Evolutionary conservation across 2,797 vertebrate genomes (phyloP).

Genomic region (Amphiprion clarkii): DNA sequence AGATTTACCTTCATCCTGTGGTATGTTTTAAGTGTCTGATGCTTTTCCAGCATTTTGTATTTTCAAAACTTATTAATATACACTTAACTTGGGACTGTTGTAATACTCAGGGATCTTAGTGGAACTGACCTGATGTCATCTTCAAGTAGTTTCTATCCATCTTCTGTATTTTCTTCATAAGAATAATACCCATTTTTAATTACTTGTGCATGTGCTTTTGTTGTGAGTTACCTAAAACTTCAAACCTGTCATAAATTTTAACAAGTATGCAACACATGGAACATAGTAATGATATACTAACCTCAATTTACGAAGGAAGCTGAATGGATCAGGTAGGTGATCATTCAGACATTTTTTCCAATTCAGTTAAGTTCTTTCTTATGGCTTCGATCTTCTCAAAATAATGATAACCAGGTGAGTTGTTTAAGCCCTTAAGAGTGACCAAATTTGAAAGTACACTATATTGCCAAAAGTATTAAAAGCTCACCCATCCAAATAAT

Average conservation of each 20-base stretch:
- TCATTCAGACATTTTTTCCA: slow-evolving; percentile 38
- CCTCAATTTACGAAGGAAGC: slow-evolving; percentile 57
- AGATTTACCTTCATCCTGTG: slow-evolving; percentile 7
- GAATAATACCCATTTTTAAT: not conserved
- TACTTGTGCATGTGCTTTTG: slow-evolving; percentile 13
- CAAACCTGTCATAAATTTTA: slow-evolving; percentile 4
- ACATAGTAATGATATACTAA: slow-evolving; percentile 10
- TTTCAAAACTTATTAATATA: not conserved
- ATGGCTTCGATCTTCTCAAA: not conserved
- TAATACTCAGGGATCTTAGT: not conserved
- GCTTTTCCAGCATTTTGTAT: not conserved
- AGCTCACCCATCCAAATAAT: too few species aligned
- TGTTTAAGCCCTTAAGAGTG: not conserved
- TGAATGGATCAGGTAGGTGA: slow-evolving; percentile 66
- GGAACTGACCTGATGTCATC: not conserved
- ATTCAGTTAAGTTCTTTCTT: not conserved
- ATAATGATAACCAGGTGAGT: not conserved
- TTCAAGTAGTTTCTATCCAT: slow-evolving; percentile 9
- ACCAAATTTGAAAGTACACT: not conserved
- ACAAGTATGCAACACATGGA: not conserved
- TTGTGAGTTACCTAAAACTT: slow-evolving; percentile 8
- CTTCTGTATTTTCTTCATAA: slow-evolving; percentile 8
- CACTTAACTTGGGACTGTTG: not conserved
- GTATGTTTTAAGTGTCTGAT: not conserved
- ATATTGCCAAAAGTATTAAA: too few species aligned